Conservation (phyloP, 2,888 invertebrate genomes). For the Leucoptera coffeella region DNA sequence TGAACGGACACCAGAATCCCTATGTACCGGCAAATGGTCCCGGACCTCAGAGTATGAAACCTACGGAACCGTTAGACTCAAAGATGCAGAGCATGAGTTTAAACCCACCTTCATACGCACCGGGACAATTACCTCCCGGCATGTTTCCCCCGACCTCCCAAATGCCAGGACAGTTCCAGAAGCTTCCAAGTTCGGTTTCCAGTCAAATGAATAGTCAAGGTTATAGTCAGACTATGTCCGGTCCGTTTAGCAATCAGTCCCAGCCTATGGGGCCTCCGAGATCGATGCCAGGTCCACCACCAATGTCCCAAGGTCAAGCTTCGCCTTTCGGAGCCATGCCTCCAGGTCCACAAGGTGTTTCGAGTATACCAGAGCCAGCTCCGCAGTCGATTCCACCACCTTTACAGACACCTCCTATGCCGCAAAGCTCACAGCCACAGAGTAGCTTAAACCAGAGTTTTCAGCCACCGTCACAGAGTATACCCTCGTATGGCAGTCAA, state of each 20-base stretch:
- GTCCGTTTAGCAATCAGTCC: neutral
- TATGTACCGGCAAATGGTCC: neutral
- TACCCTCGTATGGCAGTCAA: no score
- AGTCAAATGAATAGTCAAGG: conserved; percentile 7
- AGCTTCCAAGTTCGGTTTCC: no score
- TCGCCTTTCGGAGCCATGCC: conserved; percentile 6
- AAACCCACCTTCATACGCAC: conserved; percentile 28
- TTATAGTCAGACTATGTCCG: neutral
- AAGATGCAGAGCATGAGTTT: conserved; percentile 42
- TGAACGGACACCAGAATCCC: conserved; percentile 32
- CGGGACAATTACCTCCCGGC: conserved; percentile 24
- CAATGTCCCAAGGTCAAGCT: conserved; percentile 1
- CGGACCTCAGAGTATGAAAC: conserved; percentile 12
- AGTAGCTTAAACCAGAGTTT: no score
- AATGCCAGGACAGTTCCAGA: conserved; percentile 17
- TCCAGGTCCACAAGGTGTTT: conserved; percentile 11
- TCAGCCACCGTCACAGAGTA: no score
- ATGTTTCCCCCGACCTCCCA: conserved; percentile 16
- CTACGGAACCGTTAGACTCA: conserved; percentile 28
- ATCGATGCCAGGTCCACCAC: conserved; percentile 8
- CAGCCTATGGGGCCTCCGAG: conserved; percentile 2
- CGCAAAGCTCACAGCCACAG: conserved; percentile 12
- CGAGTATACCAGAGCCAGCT: no score
- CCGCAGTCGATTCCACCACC: no score
- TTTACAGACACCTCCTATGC: conserved; percentile 13